Base-by-base conservation (phyloP, 2,888 invertebrate genomes). In the Oegoconia quadripuncta region DNA sequence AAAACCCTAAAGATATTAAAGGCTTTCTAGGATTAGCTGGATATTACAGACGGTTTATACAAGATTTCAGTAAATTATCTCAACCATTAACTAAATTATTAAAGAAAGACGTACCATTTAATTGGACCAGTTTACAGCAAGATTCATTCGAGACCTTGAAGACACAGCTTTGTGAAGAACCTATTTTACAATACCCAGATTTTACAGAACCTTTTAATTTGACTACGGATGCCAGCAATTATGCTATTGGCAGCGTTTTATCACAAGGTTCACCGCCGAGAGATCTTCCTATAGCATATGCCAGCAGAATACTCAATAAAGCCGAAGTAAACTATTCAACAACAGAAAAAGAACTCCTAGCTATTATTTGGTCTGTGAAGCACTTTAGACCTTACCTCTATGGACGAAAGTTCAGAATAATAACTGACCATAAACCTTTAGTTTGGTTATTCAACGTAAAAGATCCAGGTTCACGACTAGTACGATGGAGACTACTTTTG, bases 291-390 rank as follows among this genome's bases (percentile, higher is more conserved):
- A 29, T 39, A 3, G 27, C 33, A 4, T 39, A 34, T 16, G 33
- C 33, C 3, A 16, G 23, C 6, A 18, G 39, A 12, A 34, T 18
- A 1, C 13, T 39, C 1, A 41, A 41, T 30, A 37, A 41, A 28
- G 34, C 33, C 3, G 48, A 48, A 43, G 6, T 9, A 13, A 42
- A 45, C 18, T 48, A 48, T 33, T 39, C 42, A 2, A 48, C 44
- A 7, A 45, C 36, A 1, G 44, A 48, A 37, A 38, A 29, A 17
- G 48, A 48, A 34, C 20, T 48, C 1, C 12, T 48, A 17, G 44
- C 44, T 7, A 45, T 45, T 6, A 11, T 45, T 3, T 36, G 41
- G 44, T 25, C 30, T 8, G 37, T 43, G 2, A 41, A 39, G 31
- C 36, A 42, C 28, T 44, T 47, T 18, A 13, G 44, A 7, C 47